Percentiles rank a stretch among this genome's conserved stretches.
Evolutionary conservation across 2,113 vertebrate species (phyloP).

Genomic region (Indri indri): DNA sequence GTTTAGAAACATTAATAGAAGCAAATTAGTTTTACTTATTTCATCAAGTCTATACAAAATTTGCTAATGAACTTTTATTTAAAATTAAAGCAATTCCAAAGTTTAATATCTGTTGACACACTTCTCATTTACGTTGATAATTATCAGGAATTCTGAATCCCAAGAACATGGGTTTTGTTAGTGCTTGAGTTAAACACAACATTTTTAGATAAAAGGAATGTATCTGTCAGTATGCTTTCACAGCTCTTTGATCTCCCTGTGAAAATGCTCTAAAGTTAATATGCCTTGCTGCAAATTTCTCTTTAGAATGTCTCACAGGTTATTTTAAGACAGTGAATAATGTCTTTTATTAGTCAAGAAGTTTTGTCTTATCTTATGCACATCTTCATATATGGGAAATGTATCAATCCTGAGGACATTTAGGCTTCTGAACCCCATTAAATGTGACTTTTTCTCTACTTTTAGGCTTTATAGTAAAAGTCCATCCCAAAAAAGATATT

Average conservation of each 20-base stretch:
- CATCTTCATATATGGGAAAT: neutral
- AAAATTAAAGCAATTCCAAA: neutral
- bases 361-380: neutral
- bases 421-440: neutral
- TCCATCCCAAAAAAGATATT: neutral
- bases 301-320: neutral
- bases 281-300: neutral
- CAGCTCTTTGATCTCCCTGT: slow-evolving; percentile 38
- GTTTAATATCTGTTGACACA: neutral
- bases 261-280: neutral
- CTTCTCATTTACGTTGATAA: neutral
- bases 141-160: neutral
- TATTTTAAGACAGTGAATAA: slow-evolving; percentile 27
- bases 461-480: neutral
- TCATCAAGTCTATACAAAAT: neutral
- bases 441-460: neutral
- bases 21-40: neutral
- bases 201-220: slow-evolving; percentile 18
- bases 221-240: slow-evolving; percentile 2
- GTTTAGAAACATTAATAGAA: neutral
- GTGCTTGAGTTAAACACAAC: neutral
- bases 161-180: neutral
- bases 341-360: neutral
- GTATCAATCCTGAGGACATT: neutral
- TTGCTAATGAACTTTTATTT: neutral